Conservation (phyloP, 2,113 vertebrate species). For the Gymnocephalus cernua region DNA sequence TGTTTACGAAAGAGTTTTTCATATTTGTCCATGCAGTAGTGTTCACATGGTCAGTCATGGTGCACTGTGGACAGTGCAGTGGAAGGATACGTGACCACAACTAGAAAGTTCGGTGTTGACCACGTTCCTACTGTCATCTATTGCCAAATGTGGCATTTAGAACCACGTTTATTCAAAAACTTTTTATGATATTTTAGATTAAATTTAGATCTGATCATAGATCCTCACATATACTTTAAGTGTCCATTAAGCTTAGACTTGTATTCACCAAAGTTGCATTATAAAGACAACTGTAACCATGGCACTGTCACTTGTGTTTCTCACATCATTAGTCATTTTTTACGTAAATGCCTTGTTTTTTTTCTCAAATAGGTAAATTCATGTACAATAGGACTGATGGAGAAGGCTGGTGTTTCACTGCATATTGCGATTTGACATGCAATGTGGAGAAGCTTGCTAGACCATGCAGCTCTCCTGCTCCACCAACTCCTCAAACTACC, state of each 20-base stretch:
- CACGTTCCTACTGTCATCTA: neutral
- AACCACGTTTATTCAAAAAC: neutral
- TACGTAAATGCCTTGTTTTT: neutral
- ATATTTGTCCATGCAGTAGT: neutral
- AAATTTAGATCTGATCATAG: neutral
- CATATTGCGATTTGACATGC: constrained; percentile 83
- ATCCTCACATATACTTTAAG: neutral
- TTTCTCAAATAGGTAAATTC: constrained; percentile 70
- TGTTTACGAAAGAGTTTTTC: neutral
- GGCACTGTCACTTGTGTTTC: neutral
- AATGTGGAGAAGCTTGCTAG: constrained; percentile 57
- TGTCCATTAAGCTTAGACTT: neutral
- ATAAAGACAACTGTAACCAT: neutral
- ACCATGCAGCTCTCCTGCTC: constrained; percentile 47
- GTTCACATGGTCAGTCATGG: neutral
- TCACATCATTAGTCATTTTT: neutral
- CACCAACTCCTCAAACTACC: constrained; percentile 9
- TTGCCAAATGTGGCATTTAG: neutral
- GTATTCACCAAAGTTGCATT: neutral
- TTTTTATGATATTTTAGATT: neutral
- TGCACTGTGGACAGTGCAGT: neutral
- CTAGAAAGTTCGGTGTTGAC: neutral
- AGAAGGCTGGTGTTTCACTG: constrained; percentile 81
- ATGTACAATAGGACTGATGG: constrained; percentile 86
- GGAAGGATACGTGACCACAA: neutral